Evolutionary conservation across 1,140 invertebrate species (phyloP), one percentile per base, ranked within the genome.

Genomic region (Neodiprion virginianus): DNA sequence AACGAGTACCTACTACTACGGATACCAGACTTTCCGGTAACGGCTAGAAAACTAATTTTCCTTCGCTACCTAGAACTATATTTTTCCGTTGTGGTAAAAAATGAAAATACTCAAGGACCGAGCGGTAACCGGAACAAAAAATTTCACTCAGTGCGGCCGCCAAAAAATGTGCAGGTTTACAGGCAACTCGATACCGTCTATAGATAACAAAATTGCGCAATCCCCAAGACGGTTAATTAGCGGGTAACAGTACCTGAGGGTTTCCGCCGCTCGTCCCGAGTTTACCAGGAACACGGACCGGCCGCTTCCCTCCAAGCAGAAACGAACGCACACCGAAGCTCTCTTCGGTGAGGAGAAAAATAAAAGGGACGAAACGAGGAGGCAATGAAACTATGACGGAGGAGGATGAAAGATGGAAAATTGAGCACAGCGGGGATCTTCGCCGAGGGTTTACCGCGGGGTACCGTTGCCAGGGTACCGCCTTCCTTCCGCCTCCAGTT

Each of bases 381-480:
- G 53, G 53, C 53, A 61, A 17, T 61, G 11, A 61, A 61, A 61
- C 53, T 61, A 61, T 12, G 53, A 61, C 8, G 53, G 8, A 61
- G n/a, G 53, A 61, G 53, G n/a, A 9, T 61, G 53, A 61, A 61
- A 61, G 53, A 61, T 17, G n/a, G 53, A 61, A 61, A 61, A 61
- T 61, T 61, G 53, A 61, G 53, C 53, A 12, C 53, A 61, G 53
- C 53, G 53, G 53, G 53, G n/a, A 5, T 5, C n/a, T 8, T 17
- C n/a, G 53, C 53, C 28, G 28, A 61, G 53, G 53, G 53, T 61
- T 61, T 61, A 61, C 53, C 8, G 53, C 53, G 53, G 53, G 53
- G 53, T 61, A 61, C 53, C 53, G 53, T 61, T 61, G 53, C 53
- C 53, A 61, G 53, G 53, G 53, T 61, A 61, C 53, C 53, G 53